Conservation (phyloP, 2,113 vertebrate genomes). For the Orycteropus afer region DNA sequence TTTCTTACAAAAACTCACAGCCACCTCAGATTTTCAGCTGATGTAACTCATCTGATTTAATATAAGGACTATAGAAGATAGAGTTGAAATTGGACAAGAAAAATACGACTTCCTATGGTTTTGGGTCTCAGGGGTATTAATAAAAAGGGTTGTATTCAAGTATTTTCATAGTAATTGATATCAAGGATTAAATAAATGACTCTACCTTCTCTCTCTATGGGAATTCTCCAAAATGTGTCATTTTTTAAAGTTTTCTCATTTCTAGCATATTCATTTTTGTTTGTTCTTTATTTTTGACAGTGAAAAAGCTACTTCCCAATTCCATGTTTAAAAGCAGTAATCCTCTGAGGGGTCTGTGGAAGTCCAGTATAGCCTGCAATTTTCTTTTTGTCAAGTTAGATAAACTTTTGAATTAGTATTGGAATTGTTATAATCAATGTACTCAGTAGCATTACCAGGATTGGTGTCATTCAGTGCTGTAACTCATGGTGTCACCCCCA, state of each 20-base stretch:
- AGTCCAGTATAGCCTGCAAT: neutral
- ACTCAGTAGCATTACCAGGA: too few relatives aligned
- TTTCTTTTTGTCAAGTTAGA: neutral
- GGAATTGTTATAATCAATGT: neutral
- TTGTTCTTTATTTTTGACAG: neutral
- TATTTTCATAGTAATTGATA: slow-evolving; percentile 47
- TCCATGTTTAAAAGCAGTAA: neutral
- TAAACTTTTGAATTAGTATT: neutral
- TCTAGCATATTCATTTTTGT: neutral
- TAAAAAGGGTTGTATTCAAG: neutral
- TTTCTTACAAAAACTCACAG: slow-evolving; percentile 68
- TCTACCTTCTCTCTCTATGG: neutral
- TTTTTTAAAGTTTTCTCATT: neutral
- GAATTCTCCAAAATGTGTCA: neutral
- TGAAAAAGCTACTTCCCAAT: neutral
- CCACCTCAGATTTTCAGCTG: slow-evolving; percentile 63
- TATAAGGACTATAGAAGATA: neutral
- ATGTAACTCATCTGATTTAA: slow-evolving; percentile 53
- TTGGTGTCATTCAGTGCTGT: too few relatives aligned
- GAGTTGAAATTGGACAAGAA: slow-evolving; percentile 56
- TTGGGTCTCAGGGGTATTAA: neutral
- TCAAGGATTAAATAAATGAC: neutral
- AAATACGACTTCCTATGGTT: neutral
- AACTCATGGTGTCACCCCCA: too few relatives aligned
- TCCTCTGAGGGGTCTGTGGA: neutral